Conservation (phyloP, 1,140 invertebrate genomes). For the Latrodectus geometricus region DNA sequence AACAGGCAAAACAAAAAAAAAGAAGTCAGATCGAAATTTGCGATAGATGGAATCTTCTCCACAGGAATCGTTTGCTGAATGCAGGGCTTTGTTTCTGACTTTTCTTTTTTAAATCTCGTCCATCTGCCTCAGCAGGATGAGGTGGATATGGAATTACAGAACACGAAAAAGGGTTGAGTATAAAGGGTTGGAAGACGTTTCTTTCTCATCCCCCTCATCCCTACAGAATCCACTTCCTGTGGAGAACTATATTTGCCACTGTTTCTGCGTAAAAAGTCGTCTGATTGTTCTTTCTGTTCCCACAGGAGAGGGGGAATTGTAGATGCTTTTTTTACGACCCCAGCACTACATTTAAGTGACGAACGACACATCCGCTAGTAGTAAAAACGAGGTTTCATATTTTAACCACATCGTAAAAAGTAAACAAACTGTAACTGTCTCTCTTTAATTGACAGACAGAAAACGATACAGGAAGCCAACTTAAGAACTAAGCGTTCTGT, state of each 20-base stretch:
- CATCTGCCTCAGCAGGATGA: neutral
- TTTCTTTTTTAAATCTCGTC: neutral
- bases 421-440: no score
- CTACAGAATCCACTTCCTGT: neutral
- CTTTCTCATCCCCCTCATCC: neutral
- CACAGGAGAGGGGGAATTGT: neutral
- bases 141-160: neutral
- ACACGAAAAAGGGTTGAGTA: neutral
- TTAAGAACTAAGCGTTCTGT: no score
- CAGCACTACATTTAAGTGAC: no score
- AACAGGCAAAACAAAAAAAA: neutral
- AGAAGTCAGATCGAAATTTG: neutral
- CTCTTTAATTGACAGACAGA: no score
- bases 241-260: neutral
- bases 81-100: no score
- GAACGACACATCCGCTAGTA: no score
- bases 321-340: no score
- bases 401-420: no score
- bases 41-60: no score
- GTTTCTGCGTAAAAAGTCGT: neutral
- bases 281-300: neutral
- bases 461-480: no score
- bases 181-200: neutral
- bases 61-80: no score
- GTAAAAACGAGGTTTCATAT: no score